A percentile compares a stretch with the other conserved stretches of the same genome.
These are phyloP conservation scores for Lipotes vexillifer DNA, from an alignment of 2,113 vertebrate species.

Conservation along the genomic window DNA sequence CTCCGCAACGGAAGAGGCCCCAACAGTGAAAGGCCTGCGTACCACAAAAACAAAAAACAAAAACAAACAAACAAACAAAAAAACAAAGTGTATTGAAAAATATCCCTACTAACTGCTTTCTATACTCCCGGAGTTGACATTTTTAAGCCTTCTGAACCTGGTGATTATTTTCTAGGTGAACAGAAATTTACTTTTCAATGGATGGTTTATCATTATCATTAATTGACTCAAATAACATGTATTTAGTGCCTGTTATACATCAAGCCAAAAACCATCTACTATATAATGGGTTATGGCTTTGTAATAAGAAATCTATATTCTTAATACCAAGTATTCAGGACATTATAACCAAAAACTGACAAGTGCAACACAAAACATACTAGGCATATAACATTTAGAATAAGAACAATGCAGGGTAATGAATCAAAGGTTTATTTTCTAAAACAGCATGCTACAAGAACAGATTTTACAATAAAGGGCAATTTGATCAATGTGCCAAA, in stretches of 20 bases:
- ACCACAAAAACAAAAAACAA: too few relatives aligned
- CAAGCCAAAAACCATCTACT: neutral
- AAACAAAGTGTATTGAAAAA: neutral
- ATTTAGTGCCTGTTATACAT: neutral
- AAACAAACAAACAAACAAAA: too few relatives aligned
- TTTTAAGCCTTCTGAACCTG: neutral
- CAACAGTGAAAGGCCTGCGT: too few relatives aligned
- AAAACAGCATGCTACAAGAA: neutral
- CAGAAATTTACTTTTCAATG: neutral
- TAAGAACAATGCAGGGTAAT: neutral
- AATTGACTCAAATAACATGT: neutral
- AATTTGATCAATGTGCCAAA: neutral
- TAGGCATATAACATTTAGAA: neutral
- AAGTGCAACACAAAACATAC: neutral
- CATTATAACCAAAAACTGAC: neutral
- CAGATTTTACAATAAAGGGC: neutral
- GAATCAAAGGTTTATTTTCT: neutral
- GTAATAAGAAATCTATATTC: neutral
- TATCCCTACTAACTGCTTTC: neutral
- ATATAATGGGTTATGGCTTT: neutral
- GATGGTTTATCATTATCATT: neutral
- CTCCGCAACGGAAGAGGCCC: too few relatives aligned
- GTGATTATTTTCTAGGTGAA: conserved; percentile 34
- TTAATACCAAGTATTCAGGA: neutral
- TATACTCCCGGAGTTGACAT: neutral